A percentile compares a stretch with the other conserved stretches of the same genome.
phyloP scores from a whole-genome alignment of 1,140 invertebrate species.

The Adoxophyes honmai region DNA sequence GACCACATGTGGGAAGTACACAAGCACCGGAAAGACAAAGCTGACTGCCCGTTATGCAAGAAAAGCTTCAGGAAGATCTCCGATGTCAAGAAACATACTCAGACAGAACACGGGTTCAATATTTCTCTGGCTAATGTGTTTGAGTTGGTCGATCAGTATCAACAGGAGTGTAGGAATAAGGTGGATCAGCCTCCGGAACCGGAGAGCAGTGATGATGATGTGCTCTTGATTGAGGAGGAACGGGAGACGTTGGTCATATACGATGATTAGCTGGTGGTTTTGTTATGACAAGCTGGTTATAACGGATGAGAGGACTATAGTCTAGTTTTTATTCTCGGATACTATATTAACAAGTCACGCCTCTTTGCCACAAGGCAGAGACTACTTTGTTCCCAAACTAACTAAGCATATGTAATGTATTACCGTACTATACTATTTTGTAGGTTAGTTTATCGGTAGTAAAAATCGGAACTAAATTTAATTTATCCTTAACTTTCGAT shows the following conservation, averaged over 20 bases:
- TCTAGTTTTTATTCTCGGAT: too few relatives aligned
- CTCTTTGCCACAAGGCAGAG: too few relatives aligned
- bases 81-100: slow-evolving; percentile 29
- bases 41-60: slow-evolving; percentile 30
- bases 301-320: too few relatives aligned
- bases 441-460: too few relatives aligned
- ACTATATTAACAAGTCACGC: too few relatives aligned
- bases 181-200: neutral
- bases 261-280: neutral
- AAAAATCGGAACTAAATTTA: too few relatives aligned
- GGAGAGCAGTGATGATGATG: neutral
- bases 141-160: neutral
- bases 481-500: too few relatives aligned
- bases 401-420: too few relatives aligned
- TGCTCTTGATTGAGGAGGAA: neutral
- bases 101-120: neutral
- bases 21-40: slow-evolving; percentile 24
- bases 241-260: neutral
- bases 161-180: neutral
- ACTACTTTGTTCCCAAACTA: too few relatives aligned
- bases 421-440: too few relatives aligned
- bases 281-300: too few relatives aligned
- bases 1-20: slow-evolving; percentile 42
- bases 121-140: neutral
- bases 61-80: slow-evolving; percentile 23